Base-by-base conservation (phyloP, 2,888 invertebrate species). In the Chaetogeoica ovagalla region DNA sequence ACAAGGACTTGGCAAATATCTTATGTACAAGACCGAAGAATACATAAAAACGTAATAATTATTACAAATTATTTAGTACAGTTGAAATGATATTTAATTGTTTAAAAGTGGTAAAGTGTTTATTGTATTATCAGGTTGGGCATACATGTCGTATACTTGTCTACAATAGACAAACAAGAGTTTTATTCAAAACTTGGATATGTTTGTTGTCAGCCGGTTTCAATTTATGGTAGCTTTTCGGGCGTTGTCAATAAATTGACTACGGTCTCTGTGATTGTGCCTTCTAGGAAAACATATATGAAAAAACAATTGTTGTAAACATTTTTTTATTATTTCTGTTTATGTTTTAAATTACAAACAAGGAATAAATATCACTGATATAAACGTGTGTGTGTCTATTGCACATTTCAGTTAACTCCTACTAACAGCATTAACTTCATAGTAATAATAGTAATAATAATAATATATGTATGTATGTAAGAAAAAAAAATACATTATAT, bases 11-110 rank as follows among this genome's bases (percentile, higher is more conserved):
- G 95, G 95, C 30, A 92, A 91, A 84, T 88, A 90, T 84, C 87
- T 95, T 60, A 92, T 95, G 91, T 88, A 87, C 82, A 89, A 90
- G 85, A 90, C 91, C 11, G 94, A 95, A 87, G 89, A 91, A 83
- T 93, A 93, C 85, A 90, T 89, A 83, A 87, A 87, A 82, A 87
- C 88, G 82, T 88, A 92, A 83, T 88, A 39, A 19, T 57, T 19
- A 23, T 23, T 7, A 66, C 65, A 60, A n/a, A n/a, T n/a, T n/a
- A n/a, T n/a, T 39, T 76, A 2, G 39, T 15, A 76, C 13, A 23
- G 30, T 74, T 68, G n/a, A 69, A 63, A 43, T 65, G 2, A 37
- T 19, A 59, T 59, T 81, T 48, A 69, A 39, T n/a, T 55, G 15
- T 37, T 79, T 11, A 55, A 55, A 62, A 43, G 39, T 23, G 5